Evolutionary conservation across 2,888 invertebrate genomes (phyloP).

Genomic region (Rotaria sp.): DNA sequence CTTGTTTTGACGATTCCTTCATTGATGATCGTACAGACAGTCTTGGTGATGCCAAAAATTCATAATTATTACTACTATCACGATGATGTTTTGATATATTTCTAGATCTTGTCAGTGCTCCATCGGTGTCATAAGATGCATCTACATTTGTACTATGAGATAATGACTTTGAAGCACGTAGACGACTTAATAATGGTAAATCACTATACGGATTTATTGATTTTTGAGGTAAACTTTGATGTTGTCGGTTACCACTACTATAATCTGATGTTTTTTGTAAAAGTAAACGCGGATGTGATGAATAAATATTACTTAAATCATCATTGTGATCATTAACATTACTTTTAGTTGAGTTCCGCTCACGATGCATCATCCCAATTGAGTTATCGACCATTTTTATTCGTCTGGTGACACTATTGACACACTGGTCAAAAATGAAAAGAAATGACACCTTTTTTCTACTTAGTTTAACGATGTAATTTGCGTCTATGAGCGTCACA

Average conservation of each 20-base stretch:
- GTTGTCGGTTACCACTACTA: not conserved
- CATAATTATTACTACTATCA: not conserved
- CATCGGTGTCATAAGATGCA: not conserved
- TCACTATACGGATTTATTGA: not conserved
- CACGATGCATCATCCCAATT: not conserved
- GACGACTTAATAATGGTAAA: not conserved
- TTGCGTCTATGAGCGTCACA: not conserved
- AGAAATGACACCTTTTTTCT: not conserved
- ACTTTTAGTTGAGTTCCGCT: not conserved
- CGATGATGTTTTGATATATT: not conserved
- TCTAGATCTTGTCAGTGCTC: not conserved
- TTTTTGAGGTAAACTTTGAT: not conserved
- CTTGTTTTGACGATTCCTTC: not conserved
- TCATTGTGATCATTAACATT: not conserved
- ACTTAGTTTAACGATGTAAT: not conserved
- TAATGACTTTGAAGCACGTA: not conserved
- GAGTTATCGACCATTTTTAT: not conserved
- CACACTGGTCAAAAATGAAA: not conserved
- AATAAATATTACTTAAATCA: not conserved
- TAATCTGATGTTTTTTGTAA: not conserved
- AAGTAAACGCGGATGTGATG: not conserved
- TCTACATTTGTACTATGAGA: not conserved
- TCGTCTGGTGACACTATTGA: not conserved
- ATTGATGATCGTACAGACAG: not conserved
- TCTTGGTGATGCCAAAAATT: not conserved